Conservation (phyloP, 2,888 invertebrate genomes). For the Trichacis sp. region DNA sequence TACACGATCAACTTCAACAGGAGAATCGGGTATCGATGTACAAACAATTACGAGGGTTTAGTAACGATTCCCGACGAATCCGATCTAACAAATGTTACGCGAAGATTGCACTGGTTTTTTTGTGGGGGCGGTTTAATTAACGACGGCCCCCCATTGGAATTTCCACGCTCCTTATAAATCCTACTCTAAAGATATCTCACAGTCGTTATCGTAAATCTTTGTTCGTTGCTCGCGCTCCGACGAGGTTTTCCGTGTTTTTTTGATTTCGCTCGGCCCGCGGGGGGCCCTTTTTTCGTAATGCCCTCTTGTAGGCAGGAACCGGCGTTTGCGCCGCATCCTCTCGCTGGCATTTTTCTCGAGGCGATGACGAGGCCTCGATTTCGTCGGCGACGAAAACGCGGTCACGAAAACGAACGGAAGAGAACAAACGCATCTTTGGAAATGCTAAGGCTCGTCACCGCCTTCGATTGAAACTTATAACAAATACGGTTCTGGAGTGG, state of each 20-base stretch:
- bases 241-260: slow-evolving; percentile 39
- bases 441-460: neutral
- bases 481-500: too few relatives aligned
- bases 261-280: slow-evolving; percentile 47
- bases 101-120: slow-evolving; percentile 66
- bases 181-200: slow-evolving; percentile 43
- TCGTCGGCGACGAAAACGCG: too few relatives aligned
- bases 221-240: slow-evolving; percentile 53
- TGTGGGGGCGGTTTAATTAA: slow-evolving; percentile 47
- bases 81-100: slow-evolving; percentile 64
- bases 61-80: slow-evolving; percentile 50
- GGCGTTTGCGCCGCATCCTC: slow-evolving; percentile 61
- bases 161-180: slow-evolving; percentile 43
- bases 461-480: too few relatives aligned
- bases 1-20: slow-evolving; percentile 66
- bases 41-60: too few relatives aligned
- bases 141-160: slow-evolving; percentile 51
- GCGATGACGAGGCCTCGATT: slow-evolving; percentile 22
- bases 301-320: slow-evolving; percentile 68
- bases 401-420: neutral
- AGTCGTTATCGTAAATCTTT: slow-evolving; percentile 47
- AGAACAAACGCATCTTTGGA: too few relatives aligned
- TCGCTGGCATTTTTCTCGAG: slow-evolving; percentile 60
- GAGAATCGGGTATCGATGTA: too few relatives aligned
- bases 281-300: slow-evolving; percentile 55